Evolutionary conservation across 2,113 vertebrate species (phyloP), one percentile per base, ranked within the genome.

Genomic region (Seriola rivoliana): DNA sequence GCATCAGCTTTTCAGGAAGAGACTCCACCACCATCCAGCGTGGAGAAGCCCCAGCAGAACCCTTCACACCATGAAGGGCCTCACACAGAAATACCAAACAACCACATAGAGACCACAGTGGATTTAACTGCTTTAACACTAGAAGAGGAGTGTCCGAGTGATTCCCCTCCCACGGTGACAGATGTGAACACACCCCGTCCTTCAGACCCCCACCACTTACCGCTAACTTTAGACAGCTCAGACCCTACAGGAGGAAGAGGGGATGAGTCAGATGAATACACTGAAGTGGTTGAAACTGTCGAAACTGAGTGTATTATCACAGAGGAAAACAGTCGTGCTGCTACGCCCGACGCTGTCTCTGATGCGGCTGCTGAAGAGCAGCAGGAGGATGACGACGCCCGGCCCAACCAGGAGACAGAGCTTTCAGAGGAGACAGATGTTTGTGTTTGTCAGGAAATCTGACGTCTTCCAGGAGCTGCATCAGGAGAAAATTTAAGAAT

Each of bases 361-460:
- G n/a, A 60, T 12, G 46, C 17, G 21, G 44, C 10, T 65, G 59
- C 38, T 4, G 29, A 68, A 7, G 59, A 63, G 42, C 68, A 81
- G 52, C 64, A 87, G 60, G 65, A 75, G 40, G 62, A 42, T 1
- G 38, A 8, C 6, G 8, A 75, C 8, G 1, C 67, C 14, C 62
- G 11, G 10, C 36, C 65, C 57, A 25, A 75, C n/a, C 78, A 77
- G 42, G 50, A 84, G 21, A 40, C 19, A 0, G 63, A 84, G 64
- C 40, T 70, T 60, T 71, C 54, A 57, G 60, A 79, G 3, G 23
- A 52, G 34, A 70, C 54, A 9, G 73, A 88, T 55, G 60, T 79
- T 25, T 58, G 38, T 42, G 64, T 40, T 25, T 32, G 38, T 75
- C 54, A 75, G 29, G 75, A 81, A 40, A 48, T 75, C 44, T 76